Evolutionary conservation across 2,888 invertebrate species (phyloP).

Genomic region (Muschampia plurimacula): DNA sequence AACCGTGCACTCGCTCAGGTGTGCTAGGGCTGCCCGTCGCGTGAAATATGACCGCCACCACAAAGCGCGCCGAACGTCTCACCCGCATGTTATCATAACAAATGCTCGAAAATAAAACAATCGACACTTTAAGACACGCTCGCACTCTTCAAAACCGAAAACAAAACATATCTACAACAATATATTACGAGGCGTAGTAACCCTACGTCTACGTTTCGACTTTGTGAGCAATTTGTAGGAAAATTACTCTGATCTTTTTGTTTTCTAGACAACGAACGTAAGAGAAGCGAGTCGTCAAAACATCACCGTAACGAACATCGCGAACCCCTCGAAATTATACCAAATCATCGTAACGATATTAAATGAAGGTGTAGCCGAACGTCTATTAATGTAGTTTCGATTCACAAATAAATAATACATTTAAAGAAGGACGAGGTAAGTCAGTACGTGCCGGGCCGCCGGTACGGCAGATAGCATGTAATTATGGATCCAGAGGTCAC

Average conservation of each 20-base stretch:
- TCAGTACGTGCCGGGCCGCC: constrained; percentile 66
- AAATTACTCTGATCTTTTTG: constrained; percentile 66
- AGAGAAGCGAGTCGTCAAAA: constrained; percentile 49
- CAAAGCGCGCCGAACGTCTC: constrained; percentile 14
- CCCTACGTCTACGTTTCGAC: constrained; percentile 39
- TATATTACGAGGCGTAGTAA: constrained; percentile 16
- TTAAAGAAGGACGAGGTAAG: constrained; percentile 70
- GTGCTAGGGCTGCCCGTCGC: constrained; percentile 61
- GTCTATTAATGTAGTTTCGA: constrained; percentile 82
- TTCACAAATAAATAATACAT: constrained; percentile 83
- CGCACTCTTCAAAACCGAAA: not conserved
- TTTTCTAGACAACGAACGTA: constrained; percentile 51
- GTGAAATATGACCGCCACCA: constrained; percentile 36
- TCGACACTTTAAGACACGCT: not conserved
- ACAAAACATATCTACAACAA: not conserved
- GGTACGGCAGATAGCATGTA: constrained; percentile 67
- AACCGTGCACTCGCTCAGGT: constrained; percentile 63
- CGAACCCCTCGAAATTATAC: constrained; percentile 67
- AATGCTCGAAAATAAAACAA: constrained; percentile 21
- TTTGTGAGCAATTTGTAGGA: constrained; percentile 59
- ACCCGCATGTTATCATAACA: constrained; percentile 21
- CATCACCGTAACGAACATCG: constrained; percentile 46
- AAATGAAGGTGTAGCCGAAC: constrained; percentile 80
- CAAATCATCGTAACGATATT: constrained; percentile 79
- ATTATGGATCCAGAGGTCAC: constrained; percentile 82